These are phyloP conservation scores for Puffinus mauretanicus DNA, from an alignment of 2,113 vertebrate genomes.

Conservation along the genomic window DNA sequence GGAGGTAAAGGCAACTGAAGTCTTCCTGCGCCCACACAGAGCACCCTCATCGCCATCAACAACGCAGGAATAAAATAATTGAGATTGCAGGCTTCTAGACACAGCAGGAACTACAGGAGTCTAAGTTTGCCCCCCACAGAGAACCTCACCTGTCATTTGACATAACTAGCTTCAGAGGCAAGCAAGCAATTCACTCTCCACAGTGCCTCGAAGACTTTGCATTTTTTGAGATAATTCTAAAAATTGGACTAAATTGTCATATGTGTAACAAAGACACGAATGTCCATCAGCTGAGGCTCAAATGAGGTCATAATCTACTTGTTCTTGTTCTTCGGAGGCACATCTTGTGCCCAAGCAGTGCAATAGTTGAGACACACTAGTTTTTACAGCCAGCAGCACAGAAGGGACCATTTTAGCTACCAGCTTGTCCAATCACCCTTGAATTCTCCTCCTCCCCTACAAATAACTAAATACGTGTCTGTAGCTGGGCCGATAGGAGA, in stretches of 20 bases:
- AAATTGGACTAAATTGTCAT: background rate
- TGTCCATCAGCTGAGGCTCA: background rate
- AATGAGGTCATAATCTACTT: background rate
- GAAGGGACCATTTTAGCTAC: background rate
- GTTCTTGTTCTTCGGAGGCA: background rate
- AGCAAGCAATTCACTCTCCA: background rate
- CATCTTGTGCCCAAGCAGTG: background rate
- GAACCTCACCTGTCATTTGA: background rate
- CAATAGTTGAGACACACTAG: background rate
- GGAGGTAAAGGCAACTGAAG: background rate
- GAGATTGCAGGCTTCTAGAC: background rate
- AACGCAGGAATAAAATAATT: background rate
- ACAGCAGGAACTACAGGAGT: background rate
- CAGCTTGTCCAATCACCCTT: background rate
- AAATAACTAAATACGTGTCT: background rate
- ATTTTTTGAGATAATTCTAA: background rate
- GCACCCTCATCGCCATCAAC: background rate
- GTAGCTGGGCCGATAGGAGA: background rate
- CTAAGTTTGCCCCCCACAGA: background rate
- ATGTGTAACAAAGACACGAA: background rate
- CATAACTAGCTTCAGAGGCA: background rate
- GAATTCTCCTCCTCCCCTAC: background rate
- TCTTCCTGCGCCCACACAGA: background rate
- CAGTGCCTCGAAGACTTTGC: background rate
- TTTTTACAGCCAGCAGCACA: background rate